Evolutionary conservation across 2,888 invertebrate genomes (phyloP).

Genomic region (Pseudolycoriella hygida): DNA sequence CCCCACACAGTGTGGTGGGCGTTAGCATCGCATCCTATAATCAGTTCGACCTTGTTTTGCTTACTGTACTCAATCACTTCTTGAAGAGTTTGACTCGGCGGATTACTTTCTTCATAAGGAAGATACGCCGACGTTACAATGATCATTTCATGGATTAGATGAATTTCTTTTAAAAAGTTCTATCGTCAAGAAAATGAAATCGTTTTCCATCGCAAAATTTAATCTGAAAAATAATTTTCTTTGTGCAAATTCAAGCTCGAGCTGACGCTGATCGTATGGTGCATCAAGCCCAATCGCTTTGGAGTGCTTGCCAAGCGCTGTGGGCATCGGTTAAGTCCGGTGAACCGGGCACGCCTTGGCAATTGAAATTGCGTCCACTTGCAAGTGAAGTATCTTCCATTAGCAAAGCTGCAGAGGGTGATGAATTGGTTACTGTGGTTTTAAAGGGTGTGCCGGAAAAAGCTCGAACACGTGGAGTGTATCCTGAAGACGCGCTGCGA

Average conservation of each 20-base stretch:
- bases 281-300: slow-evolving; percentile 70
- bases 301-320: slow-evolving; percentile 85
- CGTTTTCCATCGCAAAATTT: too few relatives aligned
- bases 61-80: too few relatives aligned
- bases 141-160: too few relatives aligned
- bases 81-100: too few relatives aligned
- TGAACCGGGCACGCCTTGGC: slow-evolving; percentile 36
- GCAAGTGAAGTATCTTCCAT: slow-evolving; percentile 55
- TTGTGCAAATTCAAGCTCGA: slow-evolving; percentile 33
- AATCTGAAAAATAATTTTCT: too few relatives aligned
- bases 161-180: too few relatives aligned
- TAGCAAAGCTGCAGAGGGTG: slow-evolving; percentile 53
- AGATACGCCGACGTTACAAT: too few relatives aligned
- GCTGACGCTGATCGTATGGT: slow-evolving; percentile 55
- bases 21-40: too few relatives aligned
- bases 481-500: slow-evolving; percentile 69
- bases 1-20: too few relatives aligned
- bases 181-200: too few relatives aligned
- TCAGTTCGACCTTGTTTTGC: too few relatives aligned
- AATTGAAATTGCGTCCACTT: slow-evolving; percentile 40
- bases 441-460: slow-evolving; percentile 60
- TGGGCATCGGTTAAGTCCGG: slow-evolving; percentile 54
- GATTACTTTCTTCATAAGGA: too few relatives aligned
- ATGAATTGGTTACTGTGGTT: slow-evolving; percentile 64
- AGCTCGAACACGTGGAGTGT: slow-evolving; percentile 65